Conservation (phyloP, 2,888 invertebrate species). For the Acrocyrtus sp. region DNA sequence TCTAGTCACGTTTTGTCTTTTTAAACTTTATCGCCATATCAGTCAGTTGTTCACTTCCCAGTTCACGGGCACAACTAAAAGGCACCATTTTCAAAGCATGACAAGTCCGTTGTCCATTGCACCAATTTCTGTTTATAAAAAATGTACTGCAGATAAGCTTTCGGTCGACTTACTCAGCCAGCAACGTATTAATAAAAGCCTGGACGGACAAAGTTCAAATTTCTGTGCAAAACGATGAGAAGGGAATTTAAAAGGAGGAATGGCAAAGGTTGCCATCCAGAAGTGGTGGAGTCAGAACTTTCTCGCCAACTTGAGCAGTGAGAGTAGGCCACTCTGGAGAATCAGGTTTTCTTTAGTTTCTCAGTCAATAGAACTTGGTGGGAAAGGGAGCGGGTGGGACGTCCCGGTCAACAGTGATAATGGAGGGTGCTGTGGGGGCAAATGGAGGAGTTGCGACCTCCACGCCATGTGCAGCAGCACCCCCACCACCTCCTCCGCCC, state of each 20-base stretch:
- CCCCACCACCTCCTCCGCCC: not conserved
- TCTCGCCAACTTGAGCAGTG: too few species aligned
- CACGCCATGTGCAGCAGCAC: slow-evolving; percentile 2
- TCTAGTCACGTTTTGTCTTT: not conserved
- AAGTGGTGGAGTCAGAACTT: too few species aligned
- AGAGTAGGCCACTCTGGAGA: too few species aligned
- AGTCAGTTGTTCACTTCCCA: not conserved
- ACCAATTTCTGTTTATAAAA: too few species aligned
- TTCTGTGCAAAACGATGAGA: too few species aligned
- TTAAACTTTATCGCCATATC: not conserved
- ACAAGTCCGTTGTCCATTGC: not conserved
- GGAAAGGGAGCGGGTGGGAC: not conserved
- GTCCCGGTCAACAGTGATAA: not conserved
- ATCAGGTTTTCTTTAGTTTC: too few species aligned
- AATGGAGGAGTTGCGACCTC: slow-evolving; percentile 1
- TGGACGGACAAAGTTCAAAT: too few species aligned
- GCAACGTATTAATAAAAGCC: too few species aligned
- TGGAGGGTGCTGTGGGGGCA: slow-evolving; percentile 9
- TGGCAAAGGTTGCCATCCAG: too few species aligned
- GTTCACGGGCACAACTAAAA: not conserved
- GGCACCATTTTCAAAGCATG: not conserved
- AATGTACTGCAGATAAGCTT: too few species aligned
- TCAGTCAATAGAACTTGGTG: not conserved
- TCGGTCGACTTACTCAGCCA: too few species aligned
- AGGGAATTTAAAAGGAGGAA: too few species aligned